These are phyloP conservation scores for Drosophila glabriapex DNA, from an alignment of 2,888 invertebrate genomes.

Conservation along the genomic window DNA sequence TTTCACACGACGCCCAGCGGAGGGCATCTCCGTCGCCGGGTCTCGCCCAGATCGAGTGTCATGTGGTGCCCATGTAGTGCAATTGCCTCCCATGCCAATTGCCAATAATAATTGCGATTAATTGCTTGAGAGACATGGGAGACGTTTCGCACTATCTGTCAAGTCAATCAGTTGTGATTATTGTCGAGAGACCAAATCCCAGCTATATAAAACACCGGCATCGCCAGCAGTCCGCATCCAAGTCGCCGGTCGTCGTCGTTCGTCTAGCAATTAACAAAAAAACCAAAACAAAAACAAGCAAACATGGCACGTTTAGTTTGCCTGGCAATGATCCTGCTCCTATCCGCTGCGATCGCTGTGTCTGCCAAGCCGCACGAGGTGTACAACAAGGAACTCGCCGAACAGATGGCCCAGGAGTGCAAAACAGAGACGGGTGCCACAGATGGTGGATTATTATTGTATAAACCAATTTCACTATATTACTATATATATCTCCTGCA, in stretches of 20 bases:
- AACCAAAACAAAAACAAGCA: background rate
- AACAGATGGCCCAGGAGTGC: conserved; percentile 72
- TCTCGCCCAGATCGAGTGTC: conserved; percentile 69
- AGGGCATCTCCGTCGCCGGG: conserved; percentile 76
- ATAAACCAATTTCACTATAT: background rate
- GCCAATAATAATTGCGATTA: conserved; percentile 66
- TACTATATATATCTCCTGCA: background rate
- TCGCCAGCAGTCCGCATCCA: conserved; percentile 38
- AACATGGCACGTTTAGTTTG: conserved; percentile 61
- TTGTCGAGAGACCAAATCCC: background rate
- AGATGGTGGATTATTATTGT: conserved; percentile 70
- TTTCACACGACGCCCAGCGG: conserved; percentile 71
- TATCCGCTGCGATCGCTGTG: conserved; percentile 23
- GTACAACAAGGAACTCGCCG: conserved; percentile 65
- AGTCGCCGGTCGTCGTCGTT: conserved; percentile 31
- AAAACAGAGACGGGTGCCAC: conserved; percentile 80
- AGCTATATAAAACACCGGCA: conserved; percentile 60
- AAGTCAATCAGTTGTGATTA: conserved; percentile 37
- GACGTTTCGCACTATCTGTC: conserved; percentile 41
- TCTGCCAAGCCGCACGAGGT: conserved; percentile 64
- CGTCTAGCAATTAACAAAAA: conserved; percentile 12
- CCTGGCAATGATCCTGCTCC: conserved; percentile 36
- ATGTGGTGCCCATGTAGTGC: conserved; percentile 77
- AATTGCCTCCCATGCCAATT: conserved; percentile 56
- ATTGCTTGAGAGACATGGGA: conserved; percentile 47